Evolutionary conservation across 2,113 vertebrate genomes (phyloP).

Genomic region (Galbula dea): DNA sequence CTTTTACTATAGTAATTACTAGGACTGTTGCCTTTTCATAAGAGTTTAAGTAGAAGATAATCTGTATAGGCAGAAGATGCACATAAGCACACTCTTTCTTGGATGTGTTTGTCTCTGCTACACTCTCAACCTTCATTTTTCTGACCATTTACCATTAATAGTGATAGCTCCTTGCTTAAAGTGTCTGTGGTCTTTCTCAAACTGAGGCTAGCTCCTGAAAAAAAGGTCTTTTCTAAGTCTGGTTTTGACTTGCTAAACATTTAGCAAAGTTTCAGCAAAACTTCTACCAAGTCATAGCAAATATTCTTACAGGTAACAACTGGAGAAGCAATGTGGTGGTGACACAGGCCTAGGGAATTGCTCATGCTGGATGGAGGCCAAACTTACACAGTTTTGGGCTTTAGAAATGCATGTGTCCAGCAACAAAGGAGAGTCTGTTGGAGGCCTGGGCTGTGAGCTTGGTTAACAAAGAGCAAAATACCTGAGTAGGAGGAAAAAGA

Average conservation of each 20-base stretch:
- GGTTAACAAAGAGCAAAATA: background rate
- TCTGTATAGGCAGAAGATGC: background rate
- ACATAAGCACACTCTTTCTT: background rate
- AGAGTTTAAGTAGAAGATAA: background rate
- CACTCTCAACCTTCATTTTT: background rate
- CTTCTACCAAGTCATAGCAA: background rate
- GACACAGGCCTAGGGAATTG: rapidly evolving
- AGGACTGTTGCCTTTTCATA: background rate
- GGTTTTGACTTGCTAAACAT: background rate
- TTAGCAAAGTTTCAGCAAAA: background rate
- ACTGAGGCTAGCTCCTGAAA: background rate
- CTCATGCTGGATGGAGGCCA: background rate
- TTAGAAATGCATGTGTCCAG: background rate
- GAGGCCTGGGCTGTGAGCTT: background rate
- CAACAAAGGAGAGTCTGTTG: background rate
- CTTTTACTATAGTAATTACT: background rate
- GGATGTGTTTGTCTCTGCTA: background rate
- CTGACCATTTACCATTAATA: background rate
- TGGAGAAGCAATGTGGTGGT: background rate
- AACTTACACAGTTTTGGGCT: background rate
- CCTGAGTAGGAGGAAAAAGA: background rate
- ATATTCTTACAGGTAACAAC: background rate
- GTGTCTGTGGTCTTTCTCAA: background rate
- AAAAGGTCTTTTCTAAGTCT: background rate
- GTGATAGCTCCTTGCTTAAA: background rate